Conservation (phyloP, 2,888 invertebrate genomes). For the Luperina nickerlii region DNA sequence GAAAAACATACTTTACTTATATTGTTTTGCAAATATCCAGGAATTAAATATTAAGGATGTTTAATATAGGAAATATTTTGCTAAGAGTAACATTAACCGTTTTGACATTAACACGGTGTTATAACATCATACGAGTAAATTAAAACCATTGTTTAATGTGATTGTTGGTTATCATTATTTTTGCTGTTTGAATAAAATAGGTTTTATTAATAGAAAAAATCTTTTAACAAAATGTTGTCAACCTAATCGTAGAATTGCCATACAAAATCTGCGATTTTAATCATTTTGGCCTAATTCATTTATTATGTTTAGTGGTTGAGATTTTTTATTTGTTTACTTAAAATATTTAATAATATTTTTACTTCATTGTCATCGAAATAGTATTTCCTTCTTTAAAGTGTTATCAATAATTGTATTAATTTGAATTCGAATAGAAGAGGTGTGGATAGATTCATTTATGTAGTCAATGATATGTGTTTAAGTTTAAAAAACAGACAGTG, state of each 20-base stretch:
- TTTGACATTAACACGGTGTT: constrained; percentile 20
- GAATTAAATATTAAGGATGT: constrained; percentile 13
- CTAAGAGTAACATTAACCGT: constrained; percentile 27
- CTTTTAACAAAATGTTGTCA: neutral
- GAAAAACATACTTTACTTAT: neutral
- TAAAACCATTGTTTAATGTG: neutral
- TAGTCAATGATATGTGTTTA: neutral
- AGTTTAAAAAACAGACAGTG: neutral
- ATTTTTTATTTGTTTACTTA: neutral
- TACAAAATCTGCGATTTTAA: neutral
- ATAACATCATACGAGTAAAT: neutral
- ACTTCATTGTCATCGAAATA: neutral
- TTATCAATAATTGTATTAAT: neutral
- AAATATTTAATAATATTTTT: no score
- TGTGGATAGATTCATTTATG: constrained; percentile 3
- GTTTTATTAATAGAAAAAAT: neutral
- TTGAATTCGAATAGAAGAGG: neutral
- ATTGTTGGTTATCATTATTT: neutral
- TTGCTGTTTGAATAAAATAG: neutral
- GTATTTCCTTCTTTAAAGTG: neutral
- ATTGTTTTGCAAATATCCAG: neutral
- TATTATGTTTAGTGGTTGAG: neutral
- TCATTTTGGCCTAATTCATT: constrained; percentile 23
- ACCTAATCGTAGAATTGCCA: neutral
- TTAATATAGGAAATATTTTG: constrained; percentile 45